phyloP scores from a whole-genome alignment of 2,888 invertebrate species.

The Gari tellinella region DNA sequence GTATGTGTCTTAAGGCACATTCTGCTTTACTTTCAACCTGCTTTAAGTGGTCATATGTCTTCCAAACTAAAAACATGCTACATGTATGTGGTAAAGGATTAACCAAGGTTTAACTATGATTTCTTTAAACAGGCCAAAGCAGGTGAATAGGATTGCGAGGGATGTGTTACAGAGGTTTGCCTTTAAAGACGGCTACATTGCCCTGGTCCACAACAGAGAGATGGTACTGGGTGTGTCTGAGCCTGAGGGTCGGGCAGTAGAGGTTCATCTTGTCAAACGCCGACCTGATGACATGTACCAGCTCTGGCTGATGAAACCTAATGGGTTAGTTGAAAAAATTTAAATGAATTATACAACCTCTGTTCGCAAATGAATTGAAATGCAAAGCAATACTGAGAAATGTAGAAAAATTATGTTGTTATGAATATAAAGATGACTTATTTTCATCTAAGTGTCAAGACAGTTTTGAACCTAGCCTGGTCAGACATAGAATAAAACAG shows the following conservation, averaged over 20 bases:
- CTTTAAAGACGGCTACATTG: slow-evolving; percentile 81
- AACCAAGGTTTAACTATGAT: background rate
- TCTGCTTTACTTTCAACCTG: too few species aligned
- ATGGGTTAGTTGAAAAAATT: slow-evolving; percentile 74
- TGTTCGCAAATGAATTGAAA: too few species aligned
- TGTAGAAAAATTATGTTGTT: too few species aligned
- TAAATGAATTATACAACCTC: too few species aligned
- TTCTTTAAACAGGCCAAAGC: slow-evolving; percentile 65
- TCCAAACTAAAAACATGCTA: too few species aligned
- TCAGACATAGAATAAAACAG: too few species aligned
- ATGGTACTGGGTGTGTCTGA: slow-evolving; percentile 81
- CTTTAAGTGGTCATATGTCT: too few species aligned
- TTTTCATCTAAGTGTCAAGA: too few species aligned
- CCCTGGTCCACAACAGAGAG: slow-evolving; percentile 69
- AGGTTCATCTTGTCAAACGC: slow-evolving; percentile 79
- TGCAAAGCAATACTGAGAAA: too few species aligned
- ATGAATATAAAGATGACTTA: too few species aligned
- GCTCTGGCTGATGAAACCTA: slow-evolving; percentile 80
- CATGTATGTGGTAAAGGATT: too few species aligned
- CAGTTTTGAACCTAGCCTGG: background rate
- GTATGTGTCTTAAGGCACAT: too few species aligned
- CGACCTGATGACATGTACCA: slow-evolving; percentile 81
- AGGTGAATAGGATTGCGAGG: slow-evolving; percentile 52
- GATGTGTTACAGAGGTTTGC: slow-evolving; percentile 79
- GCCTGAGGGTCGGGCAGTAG: slow-evolving; percentile 76